Base-by-base conservation (phyloP, 2,113 vertebrate genomes). In the Phylloscopus whistleri region DNA sequence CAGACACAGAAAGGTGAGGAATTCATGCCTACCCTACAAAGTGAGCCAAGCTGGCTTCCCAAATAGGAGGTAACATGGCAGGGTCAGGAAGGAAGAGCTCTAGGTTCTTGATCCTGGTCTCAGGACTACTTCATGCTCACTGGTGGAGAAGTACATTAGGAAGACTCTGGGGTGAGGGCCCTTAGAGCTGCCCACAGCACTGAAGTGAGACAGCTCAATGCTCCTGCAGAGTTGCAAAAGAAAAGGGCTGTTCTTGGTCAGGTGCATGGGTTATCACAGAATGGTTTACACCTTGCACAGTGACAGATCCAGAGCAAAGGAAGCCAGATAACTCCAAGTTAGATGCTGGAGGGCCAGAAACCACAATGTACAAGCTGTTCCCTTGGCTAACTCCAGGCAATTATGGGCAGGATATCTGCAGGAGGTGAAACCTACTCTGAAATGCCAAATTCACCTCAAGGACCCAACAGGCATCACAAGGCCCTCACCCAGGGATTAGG, bases 291-390 rank as follows among this genome's bases (percentile, higher is more conserved):
- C 26, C 37, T 62, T 49, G 16, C n/a, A 79, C 19, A 51, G 41
- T 35, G 35, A 21, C n/a, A 77, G 59, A 87, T 46, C 26, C 44
- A 49, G 77, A 70, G 44, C 70, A 76, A 58, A 13, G 5, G 16
- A 76, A 84, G n/a, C 13, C 48, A 68, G 43, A 39, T 20, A 41
- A 7, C 31, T 44, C 19, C 55, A 53, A 33, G 9, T 9, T 37
- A 84, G 69, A 27, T 2, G 1, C 23, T 22, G 16, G 35, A 93
- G 52, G 20, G 84, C 39, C 30, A 87, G n/a, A 80, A 81, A 55
- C 23, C 46, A 46, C 2, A 0, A 35, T 15, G 39, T 16, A 15
- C 0, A 0, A 87, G 43, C 13, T n/a, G 8, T 43, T 62, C 16
- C 22, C 37, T 82, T 55, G 43, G 35, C 31, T 66, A 27, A n/a